Evolutionary conservation across 1,140 invertebrate species (phyloP), one percentile per base, ranked within the genome.

Genomic region (Drosophila littoralis): DNA sequence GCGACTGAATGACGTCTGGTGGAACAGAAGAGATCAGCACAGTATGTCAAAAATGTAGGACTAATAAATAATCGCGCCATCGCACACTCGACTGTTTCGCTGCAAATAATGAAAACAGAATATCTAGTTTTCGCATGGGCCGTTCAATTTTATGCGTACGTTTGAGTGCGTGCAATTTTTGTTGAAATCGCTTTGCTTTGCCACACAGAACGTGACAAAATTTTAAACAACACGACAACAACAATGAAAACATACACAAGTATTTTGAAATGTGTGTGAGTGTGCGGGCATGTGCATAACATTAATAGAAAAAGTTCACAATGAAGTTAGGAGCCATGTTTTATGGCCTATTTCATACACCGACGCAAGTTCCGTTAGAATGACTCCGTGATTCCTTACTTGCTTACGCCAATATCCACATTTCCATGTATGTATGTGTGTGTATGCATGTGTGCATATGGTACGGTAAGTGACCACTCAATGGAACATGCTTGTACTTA

Each of bases 21-120:
- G 22, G 9, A 38, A 2, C 36, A 38, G 52, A 81, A 50, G 22
- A 48, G 46, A 66, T 61, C 36, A 72, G 71, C 22, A 5, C 4
- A 28, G 65, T 76, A 50, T 83, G 79, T 88, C 84, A 76, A 78
- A 88, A 89, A 78, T 88, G 65, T 83, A 77, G 70, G 63, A 81
- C 80, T 75, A 75, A 88, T 88, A 78, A 89, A 89, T 89, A 84
- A 89, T 78, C 69, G 69, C 79, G 88, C 76, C 82, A 79, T 83
- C 54, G 69, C 66, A 36, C 73, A 50, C 51, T 68, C 55, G 52
- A 54, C 64, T 76, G 61, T 65, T 88, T 76, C 75, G 72, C 70
- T 73, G 69, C 35, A 71, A 83, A 79, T 48, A 70, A 75, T 45
- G 64, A 45, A 66, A 57, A 71, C 71, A 89, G 69, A 84, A 78